Evolutionary conservation across 23 tunicate genomes (phyloP).

Genomic region (Styela clava): DNA sequence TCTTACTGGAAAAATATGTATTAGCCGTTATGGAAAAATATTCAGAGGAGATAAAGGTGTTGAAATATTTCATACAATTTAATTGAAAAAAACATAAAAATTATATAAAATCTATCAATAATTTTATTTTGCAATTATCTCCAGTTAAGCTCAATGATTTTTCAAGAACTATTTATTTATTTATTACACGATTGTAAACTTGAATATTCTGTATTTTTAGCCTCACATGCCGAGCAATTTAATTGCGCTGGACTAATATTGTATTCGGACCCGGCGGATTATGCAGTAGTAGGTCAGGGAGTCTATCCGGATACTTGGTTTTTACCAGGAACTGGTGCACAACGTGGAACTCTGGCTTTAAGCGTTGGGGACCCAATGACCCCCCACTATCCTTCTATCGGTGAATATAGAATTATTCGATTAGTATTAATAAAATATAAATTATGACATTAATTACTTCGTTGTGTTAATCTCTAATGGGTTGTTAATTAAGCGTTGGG

Average conservation of each 20-base stretch:
- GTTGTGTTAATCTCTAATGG: too few relatives aligned
- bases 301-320: constrained; percentile 68
- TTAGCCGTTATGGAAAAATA: constrained; percentile 72
- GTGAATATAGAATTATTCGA: constrained; percentile 15
- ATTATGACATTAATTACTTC: too few relatives aligned
- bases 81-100: too few relatives aligned
- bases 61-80: too few relatives aligned
- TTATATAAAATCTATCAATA: too few relatives aligned
- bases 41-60: constrained; percentile 89
- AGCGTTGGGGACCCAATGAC: constrained; percentile 68
- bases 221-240: constrained; percentile 56
- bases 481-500: too few relatives aligned
- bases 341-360: constrained; percentile 55
- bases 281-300: constrained; percentile 62
- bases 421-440: too few relatives aligned
- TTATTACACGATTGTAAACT: too few relatives aligned
- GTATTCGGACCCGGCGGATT: constrained; percentile 75
- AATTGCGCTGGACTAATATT: constrained; percentile 63
- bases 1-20: constrained; percentile 68
- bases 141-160: too few relatives aligned
- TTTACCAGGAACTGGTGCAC: constrained; percentile 75
- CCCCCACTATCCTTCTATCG: constrained; percentile 63
- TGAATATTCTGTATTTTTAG: too few relatives aligned
- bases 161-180: too few relatives aligned
- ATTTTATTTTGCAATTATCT: too few relatives aligned